Evolutionary conservation across 1,140 invertebrate species (phyloP).

Genomic region (Tenebrio molitor): DNA sequence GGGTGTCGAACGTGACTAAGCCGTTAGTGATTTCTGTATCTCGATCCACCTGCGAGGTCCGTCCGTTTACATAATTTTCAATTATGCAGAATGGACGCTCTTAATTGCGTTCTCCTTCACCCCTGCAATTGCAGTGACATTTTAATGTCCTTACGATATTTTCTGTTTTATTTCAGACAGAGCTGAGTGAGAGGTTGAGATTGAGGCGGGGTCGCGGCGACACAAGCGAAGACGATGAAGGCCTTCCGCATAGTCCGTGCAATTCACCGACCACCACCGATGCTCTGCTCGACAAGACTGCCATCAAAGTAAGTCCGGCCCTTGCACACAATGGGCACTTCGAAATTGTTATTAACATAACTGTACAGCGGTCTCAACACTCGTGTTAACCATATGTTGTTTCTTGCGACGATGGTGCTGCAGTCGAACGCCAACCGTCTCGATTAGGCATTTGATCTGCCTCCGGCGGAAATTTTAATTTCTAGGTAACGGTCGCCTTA

Average conservation of each 20-base stretch:
- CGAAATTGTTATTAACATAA: slow-evolving; percentile 1
- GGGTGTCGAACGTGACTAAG: neutral
- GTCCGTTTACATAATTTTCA: neutral
- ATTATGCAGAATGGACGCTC: neutral
- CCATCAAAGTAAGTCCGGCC: slow-evolving; percentile 68
- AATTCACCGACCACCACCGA: slow-evolving; percentile 71
- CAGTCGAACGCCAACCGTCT: too few relatives aligned
- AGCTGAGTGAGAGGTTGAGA: slow-evolving; percentile 73
- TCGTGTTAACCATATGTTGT: slow-evolving; percentile 22
- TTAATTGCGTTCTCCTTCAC: slow-evolving; percentile 27
- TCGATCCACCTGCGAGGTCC: slow-evolving; percentile 5
- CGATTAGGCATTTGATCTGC: neutral
- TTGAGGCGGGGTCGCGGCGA: slow-evolving; percentile 69
- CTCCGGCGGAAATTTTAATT: slow-evolving; percentile 37
- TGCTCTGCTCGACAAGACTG: slow-evolving; percentile 68
- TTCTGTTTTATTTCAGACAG: slow-evolving; percentile 69
- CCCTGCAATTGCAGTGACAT: slow-evolving; percentile 9
- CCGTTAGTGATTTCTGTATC: neutral
- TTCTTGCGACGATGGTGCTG: neutral
- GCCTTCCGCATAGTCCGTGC: slow-evolving; percentile 74
- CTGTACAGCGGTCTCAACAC: neutral
- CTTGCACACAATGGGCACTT: neutral
- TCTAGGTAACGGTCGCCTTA: slow-evolving; percentile 27
- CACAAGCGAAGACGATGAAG: slow-evolving; percentile 73
- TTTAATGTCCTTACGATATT: slow-evolving; percentile 14